Evolutionary conservation across 2,888 invertebrate genomes (phyloP), one percentile per base, ranked within the genome.

Genomic region (Dichetophora obliterata): DNA sequence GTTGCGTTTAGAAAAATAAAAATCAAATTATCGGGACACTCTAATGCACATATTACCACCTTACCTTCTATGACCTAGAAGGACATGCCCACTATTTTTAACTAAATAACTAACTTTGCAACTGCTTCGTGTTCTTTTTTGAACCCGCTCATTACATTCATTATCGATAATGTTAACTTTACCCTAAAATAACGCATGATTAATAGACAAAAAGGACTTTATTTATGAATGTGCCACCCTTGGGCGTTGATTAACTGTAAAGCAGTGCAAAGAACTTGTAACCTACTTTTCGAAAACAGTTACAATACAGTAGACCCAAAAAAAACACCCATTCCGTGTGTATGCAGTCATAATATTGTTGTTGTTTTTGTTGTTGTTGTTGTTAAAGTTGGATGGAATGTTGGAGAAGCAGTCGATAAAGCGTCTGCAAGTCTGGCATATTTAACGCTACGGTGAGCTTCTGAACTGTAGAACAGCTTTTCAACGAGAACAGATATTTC

Each of bases 401-500:
- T 43, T 43, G 43, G 43, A 43, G 43, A 14, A 11, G 37, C 37
- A 16, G 37, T 37, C 63, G 37, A 31, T 31, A 1, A 65, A 65
- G 63, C 63, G 63, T 65, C 63, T 65, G 34, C 14, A 4, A 65
- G 63, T 65, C 63, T 65, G 50, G 24, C 68, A 48, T 16, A n/a
- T 50, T 24, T 19, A 14, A 31, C n/a, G 27, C 22, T 22, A 6
- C 8, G 6, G 3, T 27, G 16, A 11, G 34, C 1, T 14, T 5
- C 4, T 24, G 57, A 4, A 22, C 24, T 14, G 57, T 3, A 14
- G 2, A 9, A 24, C 11, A 59, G 11, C n/a, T n/a, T n/a, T n/a
- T n/a, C n/a, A n/a, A n/a, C n/a, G n/a, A n/a, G n/a, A n/a, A n/a
- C n/a, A n/a, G n/a, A n/a, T 43, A 43, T 43, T 43, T 43, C 5